Percentiles rank a stretch among this genome's conserved stretches.
These are phyloP conservation scores for Meiosimyza platycephala DNA, from an alignment of 2,888 invertebrate species.

Conservation along the genomic window DNA sequence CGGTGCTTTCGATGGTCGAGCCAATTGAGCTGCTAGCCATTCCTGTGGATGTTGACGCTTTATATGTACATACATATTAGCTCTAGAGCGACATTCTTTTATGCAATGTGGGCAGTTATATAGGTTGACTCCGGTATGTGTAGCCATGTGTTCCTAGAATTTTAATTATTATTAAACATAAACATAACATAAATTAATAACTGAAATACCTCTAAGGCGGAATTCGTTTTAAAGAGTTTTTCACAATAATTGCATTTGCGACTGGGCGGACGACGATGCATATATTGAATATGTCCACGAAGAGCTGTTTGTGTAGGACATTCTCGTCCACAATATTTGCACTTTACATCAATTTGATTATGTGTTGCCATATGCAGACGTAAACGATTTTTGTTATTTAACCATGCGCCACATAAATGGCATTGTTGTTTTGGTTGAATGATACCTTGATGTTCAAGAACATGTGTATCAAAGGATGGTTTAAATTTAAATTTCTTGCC, in stretches of 20 bases:
- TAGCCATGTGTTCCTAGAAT: constrained; percentile 61
- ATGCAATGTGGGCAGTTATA: constrained; percentile 63
- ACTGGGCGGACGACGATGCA: constrained; percentile 56
- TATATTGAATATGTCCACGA: constrained; percentile 57
- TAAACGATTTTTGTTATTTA: constrained; percentile 58
- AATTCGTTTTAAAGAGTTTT: constrained; percentile 55
- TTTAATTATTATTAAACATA: constrained; percentile 34
- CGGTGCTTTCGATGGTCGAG: constrained; percentile 35
- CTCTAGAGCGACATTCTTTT: constrained; percentile 63
- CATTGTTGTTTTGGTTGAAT: constrained; percentile 58
- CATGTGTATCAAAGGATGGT: constrained; percentile 57
- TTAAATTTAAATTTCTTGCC: constrained; percentile 62
- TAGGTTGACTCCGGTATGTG: constrained; percentile 63
- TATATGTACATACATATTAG: constrained; percentile 65
- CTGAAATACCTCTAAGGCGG: neutral
- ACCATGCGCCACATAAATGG: constrained; percentile 55
- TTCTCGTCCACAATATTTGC: constrained; percentile 46
- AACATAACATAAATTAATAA: neutral
- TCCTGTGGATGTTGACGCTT: constrained; percentile 63
- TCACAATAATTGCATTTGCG: constrained; percentile 59
- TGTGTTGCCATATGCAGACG: constrained; percentile 46
- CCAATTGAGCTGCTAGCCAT: constrained; percentile 50
- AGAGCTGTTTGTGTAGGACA: constrained; percentile 54
- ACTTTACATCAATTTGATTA: constrained; percentile 42
- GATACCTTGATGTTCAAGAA: constrained; percentile 58